Evolutionary conservation across 23 tunicate species (phyloP), one percentile per base, ranked within the genome.

Genomic region (Ciona savignyi): DNA sequence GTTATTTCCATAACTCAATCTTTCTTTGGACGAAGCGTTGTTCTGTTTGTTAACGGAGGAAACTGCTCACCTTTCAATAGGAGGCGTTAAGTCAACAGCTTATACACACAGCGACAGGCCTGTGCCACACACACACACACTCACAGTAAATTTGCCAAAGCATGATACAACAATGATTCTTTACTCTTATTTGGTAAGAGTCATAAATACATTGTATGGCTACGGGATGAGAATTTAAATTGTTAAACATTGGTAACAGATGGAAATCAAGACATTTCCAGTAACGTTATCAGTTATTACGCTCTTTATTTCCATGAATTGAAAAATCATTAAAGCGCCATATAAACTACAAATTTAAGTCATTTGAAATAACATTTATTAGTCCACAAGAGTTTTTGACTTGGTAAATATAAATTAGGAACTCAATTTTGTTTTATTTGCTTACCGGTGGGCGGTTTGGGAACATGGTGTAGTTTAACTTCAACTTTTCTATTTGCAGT

Each of bases 381-480:
- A n/a, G n/a, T n/a, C n/a, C n/a, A n/a, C n/a, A n/a, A n/a, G n/a
- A n/a, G n/a, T n/a, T n/a, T n/a, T n/a, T n/a, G n/a, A n/a, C n/a
- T n/a, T n/a, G n/a, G n/a, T n/a, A n/a, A n/a, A n/a, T n/a, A n/a
- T n/a, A n/a, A n/a, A n/a, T n/a, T n/a, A n/a, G n/a, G n/a, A n/a
- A n/a, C n/a, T n/a, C n/a, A n/a, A n/a, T n/a, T n/a, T n/a, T n/a
- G n/a, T n/a, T n/a, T n/a, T n/a, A n/a, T n/a, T n/a, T n/a, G 1
- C 73, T 69, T 69, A 69, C 73, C 51, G 73, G 73, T 69, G 73
- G 73, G 24, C 73, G 33, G 51, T 69, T 69, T 6, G 73, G 73
- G 33, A 69, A 69, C 73, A 69, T 69, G 9, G 32, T n/a, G 4
- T 33, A 34, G 15, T 69, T 34, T 69, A 29, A 34, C 33, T 30